Evolutionary conservation across 2,797 vertebrate genomes (phyloP), one percentile per base, ranked within the genome.

Genomic region (Coilia nasus): DNA sequence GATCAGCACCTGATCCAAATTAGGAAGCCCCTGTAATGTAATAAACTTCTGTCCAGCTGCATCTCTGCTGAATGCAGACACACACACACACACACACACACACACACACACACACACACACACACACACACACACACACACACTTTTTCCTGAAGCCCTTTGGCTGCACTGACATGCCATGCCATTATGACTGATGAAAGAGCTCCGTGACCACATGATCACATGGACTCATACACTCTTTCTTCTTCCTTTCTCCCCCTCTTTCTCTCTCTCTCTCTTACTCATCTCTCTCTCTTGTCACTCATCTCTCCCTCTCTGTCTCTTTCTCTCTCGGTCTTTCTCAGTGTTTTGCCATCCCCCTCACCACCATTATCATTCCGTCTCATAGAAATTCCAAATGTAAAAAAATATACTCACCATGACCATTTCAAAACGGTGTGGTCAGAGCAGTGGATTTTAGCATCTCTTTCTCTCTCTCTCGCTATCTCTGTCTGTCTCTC

Each of bases 51-150:
- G 15, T 17, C 25, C 67, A 80, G 71, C 54, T 85, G 35, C 60
- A 85, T 85, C 81, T 62, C 85, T 78, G 81, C 50, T 83, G 59
- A 47, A 15, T 17, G 44, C 75, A 60, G 41, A 82, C 67, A 23
- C 23, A 21, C 62, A 35, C 35, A 41, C 31, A 87, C 25, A 60
- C 82, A 83, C 62, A 84, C 41, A 85, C 87, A 90, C 90, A 91
- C 91, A 91, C 88, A 89, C 90, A 84, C 91, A 88, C 89, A 89
- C 89, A 85, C 81, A 64, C 59, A 62, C 84, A 87, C 89, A 89
- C 85, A 81, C 87, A 88, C 81, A 50, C 87, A 85, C 89, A 81
- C 41, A 83, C 82, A 35, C 56, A 82, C 89, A 87, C 86, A 17
- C 83, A 86, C 89, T 75, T 84, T 83, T 85, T 87, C 84, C 88